Evolutionary conservation across 2,888 invertebrate species (phyloP).

Genomic region (Hylaea fasciaria): DNA sequence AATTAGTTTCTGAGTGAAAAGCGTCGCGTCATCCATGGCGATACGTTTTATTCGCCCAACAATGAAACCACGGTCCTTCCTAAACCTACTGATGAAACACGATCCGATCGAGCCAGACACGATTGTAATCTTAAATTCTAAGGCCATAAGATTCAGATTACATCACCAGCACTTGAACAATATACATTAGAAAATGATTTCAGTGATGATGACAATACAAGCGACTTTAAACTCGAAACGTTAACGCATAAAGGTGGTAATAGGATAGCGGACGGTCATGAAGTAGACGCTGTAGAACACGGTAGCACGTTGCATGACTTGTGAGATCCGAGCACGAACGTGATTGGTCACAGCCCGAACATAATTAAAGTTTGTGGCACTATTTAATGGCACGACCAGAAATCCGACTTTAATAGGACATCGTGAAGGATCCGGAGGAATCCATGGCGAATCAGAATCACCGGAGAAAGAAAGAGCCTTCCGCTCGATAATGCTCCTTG

Average conservation of each 20-base stretch:
- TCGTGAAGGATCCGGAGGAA: conserved; percentile 80
- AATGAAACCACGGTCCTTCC: conserved; percentile 80
- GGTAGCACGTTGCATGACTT: conserved; percentile 84
- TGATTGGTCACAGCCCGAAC: conserved; percentile 84
- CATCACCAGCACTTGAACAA: conserved; percentile 59
- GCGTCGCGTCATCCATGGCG: conserved; percentile 78
- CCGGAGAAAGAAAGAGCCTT: conserved; percentile 41
- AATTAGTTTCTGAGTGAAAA: conserved; percentile 83
- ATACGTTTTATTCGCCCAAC: conserved; percentile 80
- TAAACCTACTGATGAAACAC: conserved; percentile 61
- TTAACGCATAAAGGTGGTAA: conserved; percentile 38
- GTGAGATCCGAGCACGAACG: conserved; percentile 82
- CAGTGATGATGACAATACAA: conserved; percentile 49
- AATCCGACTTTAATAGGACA: conserved; percentile 81
- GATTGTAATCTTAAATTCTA: conserved; percentile 49
- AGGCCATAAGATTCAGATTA: conserved; percentile 69
- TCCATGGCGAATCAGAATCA: conserved; percentile 71
- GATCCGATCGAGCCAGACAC: conserved; percentile 61
- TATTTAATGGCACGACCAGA: conserved; percentile 81
- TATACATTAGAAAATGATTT: conserved; percentile 62
- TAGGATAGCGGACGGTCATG: conserved; percentile 52
- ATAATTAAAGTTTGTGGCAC: conserved; percentile 85
- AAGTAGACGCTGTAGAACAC: conserved; percentile 68
- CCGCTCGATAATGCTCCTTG: conserved; percentile 42
- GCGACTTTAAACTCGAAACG: conserved; percentile 61